Evolutionary conservation across 92 coral and sea anemone genomes (phyloP).

Genomic region (Virgularia gustaviana): DNA sequence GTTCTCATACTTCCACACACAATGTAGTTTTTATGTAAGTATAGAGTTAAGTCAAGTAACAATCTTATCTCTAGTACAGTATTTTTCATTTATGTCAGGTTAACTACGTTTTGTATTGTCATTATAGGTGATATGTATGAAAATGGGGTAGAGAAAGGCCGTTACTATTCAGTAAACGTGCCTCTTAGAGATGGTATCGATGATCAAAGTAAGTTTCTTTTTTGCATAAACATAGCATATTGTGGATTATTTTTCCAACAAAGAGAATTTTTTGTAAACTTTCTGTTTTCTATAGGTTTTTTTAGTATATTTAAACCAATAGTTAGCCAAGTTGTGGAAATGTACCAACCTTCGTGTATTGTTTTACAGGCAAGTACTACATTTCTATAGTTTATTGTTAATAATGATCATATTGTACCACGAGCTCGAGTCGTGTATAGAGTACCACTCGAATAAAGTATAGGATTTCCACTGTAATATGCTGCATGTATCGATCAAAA

Average conservation of each 20-base stretch:
- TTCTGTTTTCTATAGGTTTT: slow-evolving; percentile 56
- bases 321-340: slow-evolving; percentile 71
- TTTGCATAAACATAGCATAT: background rate
- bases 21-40: too few species aligned
- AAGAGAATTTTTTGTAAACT: background rate
- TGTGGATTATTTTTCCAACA: background rate
- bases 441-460: too few species aligned
- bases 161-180: slow-evolving; percentile 81
- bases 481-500: too few species aligned
- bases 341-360: slow-evolving; percentile 86
- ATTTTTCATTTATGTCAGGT: too few species aligned
- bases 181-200: slow-evolving; percentile 97
- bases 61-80: too few species aligned
- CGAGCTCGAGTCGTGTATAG: too few species aligned
- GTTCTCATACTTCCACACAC: too few species aligned
- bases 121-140: slow-evolving; percentile 95
- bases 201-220: slow-evolving; percentile 67
- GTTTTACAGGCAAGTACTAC: slow-evolving; percentile 71
- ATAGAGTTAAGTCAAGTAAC: too few species aligned
- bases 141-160: slow-evolving; percentile 86
- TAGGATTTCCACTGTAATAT: too few species aligned
- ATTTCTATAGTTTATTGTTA: too few species aligned
- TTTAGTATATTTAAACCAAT: slow-evolving; percentile 86
- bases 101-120: background rate
- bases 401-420: too few species aligned